Conservation (phyloP, 2,888 invertebrate genomes). For the Synergus umbraculus region DNA sequence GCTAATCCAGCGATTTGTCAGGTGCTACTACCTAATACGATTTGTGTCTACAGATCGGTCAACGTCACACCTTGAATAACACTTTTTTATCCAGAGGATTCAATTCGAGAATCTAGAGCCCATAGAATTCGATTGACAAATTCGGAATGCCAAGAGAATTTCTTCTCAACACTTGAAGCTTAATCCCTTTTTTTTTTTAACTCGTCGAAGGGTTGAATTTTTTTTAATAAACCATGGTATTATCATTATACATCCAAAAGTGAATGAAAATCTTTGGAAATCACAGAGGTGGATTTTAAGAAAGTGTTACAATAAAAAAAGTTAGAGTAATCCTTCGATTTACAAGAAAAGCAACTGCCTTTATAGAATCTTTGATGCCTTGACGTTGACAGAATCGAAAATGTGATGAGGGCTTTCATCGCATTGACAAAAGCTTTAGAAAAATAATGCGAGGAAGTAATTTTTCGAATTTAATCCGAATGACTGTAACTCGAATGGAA, state of each 20-base stretch:
- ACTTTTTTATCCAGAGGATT: conserved; percentile 50
- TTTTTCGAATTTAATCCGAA: conserved; percentile 24
- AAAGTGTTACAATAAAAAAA: neutral
- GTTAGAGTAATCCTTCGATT: conserved; percentile 23
- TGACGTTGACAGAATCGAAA: conserved; percentile 7
- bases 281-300: neutral
- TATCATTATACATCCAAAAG: conserved; percentile 4
- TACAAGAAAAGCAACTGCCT: conserved; percentile 27
- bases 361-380: conserved; percentile 10
- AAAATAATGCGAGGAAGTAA: conserved; percentile 27
- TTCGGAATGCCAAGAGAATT: conserved; percentile 51
- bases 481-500: neutral
- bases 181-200: conserved; percentile 50
- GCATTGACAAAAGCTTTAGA: conserved; percentile 28
- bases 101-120: conserved; percentile 40
- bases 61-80: conserved; percentile 55
- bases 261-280: conserved; percentile 12
- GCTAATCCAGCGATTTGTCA: conserved; percentile 69
- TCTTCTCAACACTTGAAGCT: conserved; percentile 45
- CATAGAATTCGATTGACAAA: conserved; percentile 59
- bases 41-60: conserved; percentile 50
- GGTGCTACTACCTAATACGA: conserved; percentile 56
- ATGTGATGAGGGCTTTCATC: conserved; percentile 24
- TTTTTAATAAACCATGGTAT: conserved; percentile 11
- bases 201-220: conserved; percentile 50